Evolutionary conservation across 2,888 invertebrate species (phyloP), one percentile per base, ranked within the genome.

Genomic region (Scelioninae gen. 1): DNA sequence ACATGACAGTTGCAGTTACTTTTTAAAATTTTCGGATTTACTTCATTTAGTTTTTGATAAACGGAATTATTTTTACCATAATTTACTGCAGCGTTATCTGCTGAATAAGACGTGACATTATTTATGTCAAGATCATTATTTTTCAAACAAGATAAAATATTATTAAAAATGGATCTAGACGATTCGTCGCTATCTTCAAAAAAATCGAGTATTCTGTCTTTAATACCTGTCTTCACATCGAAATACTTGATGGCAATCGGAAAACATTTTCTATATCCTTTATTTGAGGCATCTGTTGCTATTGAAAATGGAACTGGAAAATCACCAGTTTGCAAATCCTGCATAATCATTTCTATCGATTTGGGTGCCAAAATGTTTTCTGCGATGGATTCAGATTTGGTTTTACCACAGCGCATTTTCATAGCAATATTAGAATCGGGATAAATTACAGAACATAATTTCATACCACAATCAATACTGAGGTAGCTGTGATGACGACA

Each of bases 1-100:
- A 86, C 77, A 32, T 86, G 86, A 51, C 76, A 83, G 40, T 85
- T 82, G 71, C 85, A 87, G 66, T 86, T 86, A 9, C 74, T 79
- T 83, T 85, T 84, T 10, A 86, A 38, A 40, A 85, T 60, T 11
- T 71, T 49, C 9, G 34, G 16, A 60, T 85, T 84, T 53, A 10
- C 15, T 31, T 45, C 29, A 40, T 38, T 60, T 2, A 84, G 34
- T 68, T 80, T 77, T 53, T 77, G 72, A 62, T 34, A 83, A 1
- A 85, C 75, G 10, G 80, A 85, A 51, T 84, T 80, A 71, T 74
- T 15, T 31, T 15, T 62, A 31, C 84, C 79, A 62, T 80, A 84
- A 63, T 83, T 84, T 0, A 80, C 82, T 31, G 62, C 13, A 13
- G 84, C 80, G 58, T 84, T 84, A 34, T 83, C 82, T 15, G 84